A percentile compares a stretch with the other conserved stretches of the same genome.
These are phyloP conservation scores for Papilio dardanus DNA, from an alignment of 1,140 invertebrate species.

Conservation along the genomic window DNA sequence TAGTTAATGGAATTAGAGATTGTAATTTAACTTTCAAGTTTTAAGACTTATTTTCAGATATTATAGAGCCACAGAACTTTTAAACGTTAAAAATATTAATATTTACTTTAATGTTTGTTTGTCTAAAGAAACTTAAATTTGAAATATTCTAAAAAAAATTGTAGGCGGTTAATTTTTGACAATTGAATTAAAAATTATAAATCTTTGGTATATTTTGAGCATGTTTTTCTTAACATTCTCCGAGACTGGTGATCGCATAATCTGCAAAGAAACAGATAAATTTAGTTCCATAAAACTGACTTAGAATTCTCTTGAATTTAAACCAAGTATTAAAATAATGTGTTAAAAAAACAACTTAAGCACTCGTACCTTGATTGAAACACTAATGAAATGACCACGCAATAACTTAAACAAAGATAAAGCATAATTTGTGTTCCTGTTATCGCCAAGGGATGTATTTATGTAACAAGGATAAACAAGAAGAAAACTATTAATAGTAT, in stretches of 20 bases:
- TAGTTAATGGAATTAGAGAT: no score
- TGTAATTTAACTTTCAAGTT: no score
- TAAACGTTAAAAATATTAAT: no score
- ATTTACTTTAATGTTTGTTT: no score
- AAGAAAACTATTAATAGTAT: constrained; percentile 24
- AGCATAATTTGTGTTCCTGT: constrained; percentile 42
- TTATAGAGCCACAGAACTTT: no score
- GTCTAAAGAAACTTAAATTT: no score
- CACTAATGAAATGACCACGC: background rate
- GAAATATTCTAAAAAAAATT: background rate
- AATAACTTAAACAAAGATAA: constrained; percentile 8
- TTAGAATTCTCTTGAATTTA: no score
- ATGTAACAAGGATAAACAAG: constrained; percentile 34
- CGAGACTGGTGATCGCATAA: constrained; percentile 72
- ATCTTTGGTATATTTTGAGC: background rate
- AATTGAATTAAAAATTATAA: background rate
- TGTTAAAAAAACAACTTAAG: no score
- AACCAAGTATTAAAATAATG: no score
- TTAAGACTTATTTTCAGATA: no score
- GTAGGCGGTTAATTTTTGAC: background rate
- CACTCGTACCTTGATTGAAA: no score
- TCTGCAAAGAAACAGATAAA: constrained; percentile 56
- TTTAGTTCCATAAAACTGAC: no score
- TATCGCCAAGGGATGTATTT: constrained; percentile 41
- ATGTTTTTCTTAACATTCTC: constrained; percentile 63